Evolutionary conservation across 2,113 vertebrate genomes (phyloP).

Genomic region (Typhlomys cinereus): DNA sequence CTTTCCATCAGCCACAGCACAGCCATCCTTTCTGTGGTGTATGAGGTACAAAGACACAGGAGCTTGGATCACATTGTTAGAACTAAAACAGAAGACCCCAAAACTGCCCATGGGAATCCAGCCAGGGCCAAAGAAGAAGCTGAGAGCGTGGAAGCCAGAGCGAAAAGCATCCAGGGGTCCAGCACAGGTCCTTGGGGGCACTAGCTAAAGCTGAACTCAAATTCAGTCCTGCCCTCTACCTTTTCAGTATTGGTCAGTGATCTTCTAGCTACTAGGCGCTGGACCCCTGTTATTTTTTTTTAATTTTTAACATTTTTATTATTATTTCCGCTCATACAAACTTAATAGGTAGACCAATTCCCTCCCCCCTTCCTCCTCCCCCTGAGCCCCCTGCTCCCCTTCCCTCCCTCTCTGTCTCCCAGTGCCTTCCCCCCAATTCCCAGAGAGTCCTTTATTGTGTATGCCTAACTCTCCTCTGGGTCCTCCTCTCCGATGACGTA

Average conservation of each 20-base stretch:
- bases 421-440: no score
- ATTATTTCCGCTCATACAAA: no score
- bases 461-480: no score
- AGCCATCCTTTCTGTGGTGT: neutral
- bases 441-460: no score
- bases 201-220: neutral
- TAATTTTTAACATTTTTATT: no score
- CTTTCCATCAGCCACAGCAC: neutral
- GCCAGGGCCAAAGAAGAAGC: neutral
- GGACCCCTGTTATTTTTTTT: neutral
- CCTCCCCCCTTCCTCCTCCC: no score
- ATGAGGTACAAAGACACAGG: neutral
- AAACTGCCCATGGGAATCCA: neutral
- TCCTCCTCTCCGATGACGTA: no score
- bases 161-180: neutral
- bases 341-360: no score
- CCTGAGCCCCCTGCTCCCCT: no score
- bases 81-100: neutral
- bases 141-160: neutral
- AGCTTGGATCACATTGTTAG: neutral
- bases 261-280: neutral
- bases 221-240: neutral
- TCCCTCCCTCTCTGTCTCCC: no score
- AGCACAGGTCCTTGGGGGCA: neutral
- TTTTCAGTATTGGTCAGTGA: no score